phyloP scores from a whole-genome alignment of 2,888 invertebrate genomes.

The Sturmia bella region DNA sequence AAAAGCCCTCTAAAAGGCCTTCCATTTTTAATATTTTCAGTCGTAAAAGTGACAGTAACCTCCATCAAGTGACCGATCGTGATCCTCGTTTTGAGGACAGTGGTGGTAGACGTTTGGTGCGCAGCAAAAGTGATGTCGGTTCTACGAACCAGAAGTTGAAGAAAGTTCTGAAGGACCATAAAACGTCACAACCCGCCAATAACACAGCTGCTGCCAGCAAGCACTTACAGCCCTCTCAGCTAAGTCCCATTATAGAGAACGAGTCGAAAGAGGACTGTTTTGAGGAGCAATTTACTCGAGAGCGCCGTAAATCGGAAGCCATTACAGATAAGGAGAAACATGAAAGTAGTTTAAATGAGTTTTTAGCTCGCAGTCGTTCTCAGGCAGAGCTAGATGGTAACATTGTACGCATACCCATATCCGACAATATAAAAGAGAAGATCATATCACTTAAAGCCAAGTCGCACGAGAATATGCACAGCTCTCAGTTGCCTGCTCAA shows the following conservation, averaged over 20 bases:
- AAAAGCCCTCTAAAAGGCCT: conserved; percentile 83
- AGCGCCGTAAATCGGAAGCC: conserved; percentile 80
- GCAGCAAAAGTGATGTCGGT: conserved; percentile 86
- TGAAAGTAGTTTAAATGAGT: conserved; percentile 77
- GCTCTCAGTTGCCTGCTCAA: conserved; percentile 87
- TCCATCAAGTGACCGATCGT: conserved; percentile 78
- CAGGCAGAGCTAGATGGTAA: conserved; percentile 81
- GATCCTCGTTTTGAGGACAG: conserved; percentile 82
- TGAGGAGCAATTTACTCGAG: conserved; percentile 76
- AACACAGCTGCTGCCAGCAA: conserved; percentile 81
- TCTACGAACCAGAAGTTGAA: conserved; percentile 75
- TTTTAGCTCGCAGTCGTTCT: conserved; percentile 76
- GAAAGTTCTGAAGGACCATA: conserved; percentile 71
- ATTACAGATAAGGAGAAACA: conserved; percentile 79
- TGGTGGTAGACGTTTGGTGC: conserved; percentile 83
- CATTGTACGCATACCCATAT: conserved; percentile 81
- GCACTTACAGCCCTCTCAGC: conserved; percentile 86
- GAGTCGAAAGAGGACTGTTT: conserved; percentile 87
- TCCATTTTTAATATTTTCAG: conserved; percentile 86
- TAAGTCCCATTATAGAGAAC: conserved; percentile 91
- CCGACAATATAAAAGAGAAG: conserved; percentile 81
- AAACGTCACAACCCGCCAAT: conserved; percentile 33
- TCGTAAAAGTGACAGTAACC: conserved; percentile 84
- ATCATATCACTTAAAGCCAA: conserved; percentile 77
- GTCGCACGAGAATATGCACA: conserved; percentile 86